Evolutionary conservation across 53 echinoderm and acorn worm genomes (phyloP).

Genomic region (Apostichopus leukothele): DNA sequence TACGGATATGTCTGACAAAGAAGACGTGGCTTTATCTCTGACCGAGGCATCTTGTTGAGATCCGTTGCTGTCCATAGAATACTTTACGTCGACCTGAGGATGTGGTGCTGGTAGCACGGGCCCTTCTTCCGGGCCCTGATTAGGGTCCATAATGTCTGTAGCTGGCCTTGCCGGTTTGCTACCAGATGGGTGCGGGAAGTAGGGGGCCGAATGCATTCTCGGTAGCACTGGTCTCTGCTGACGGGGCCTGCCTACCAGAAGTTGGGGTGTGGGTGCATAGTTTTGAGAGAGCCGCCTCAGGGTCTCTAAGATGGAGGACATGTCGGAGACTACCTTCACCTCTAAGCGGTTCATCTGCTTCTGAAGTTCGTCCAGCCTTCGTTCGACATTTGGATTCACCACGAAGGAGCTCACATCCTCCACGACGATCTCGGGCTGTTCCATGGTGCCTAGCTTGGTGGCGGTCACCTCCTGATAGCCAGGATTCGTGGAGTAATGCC

Average conservation of each 20-base stretch:
- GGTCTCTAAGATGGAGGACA: constrained; percentile 90
- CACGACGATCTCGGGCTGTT: constrained; percentile 83
- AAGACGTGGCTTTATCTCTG: constrained; percentile 71
- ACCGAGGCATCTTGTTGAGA: constrained; percentile 55
- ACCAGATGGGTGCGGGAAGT: constrained; percentile 59
- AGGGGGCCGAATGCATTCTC: constrained; percentile 81
- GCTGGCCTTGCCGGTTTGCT: constrained; percentile 43
- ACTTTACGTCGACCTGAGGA: not conserved
- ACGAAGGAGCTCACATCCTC: constrained; percentile 86
- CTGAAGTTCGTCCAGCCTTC: constrained; percentile 87
- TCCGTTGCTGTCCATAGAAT: constrained; percentile 20
- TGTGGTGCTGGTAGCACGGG: not conserved
- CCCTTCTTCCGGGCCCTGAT: constrained; percentile 32
- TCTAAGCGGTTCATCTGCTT: constrained; percentile 89
- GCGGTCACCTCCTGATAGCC: not conserved
- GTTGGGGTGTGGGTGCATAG: constrained; percentile 72
- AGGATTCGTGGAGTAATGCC: constrained; percentile 64
- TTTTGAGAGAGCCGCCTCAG: constrained; percentile 70
- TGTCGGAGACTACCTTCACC: constrained; percentile 85
- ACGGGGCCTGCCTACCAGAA: constrained; percentile 75
- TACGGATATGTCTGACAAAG: constrained; percentile 89
- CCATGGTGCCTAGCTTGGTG: constrained; percentile 4
- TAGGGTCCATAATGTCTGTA: constrained; percentile 37
- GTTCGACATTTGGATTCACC: constrained; percentile 81
- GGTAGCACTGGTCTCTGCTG: constrained; percentile 85